Base-by-base conservation (phyloP, 2,113 vertebrate species). In the Oreotrochilus melanogaster region DNA sequence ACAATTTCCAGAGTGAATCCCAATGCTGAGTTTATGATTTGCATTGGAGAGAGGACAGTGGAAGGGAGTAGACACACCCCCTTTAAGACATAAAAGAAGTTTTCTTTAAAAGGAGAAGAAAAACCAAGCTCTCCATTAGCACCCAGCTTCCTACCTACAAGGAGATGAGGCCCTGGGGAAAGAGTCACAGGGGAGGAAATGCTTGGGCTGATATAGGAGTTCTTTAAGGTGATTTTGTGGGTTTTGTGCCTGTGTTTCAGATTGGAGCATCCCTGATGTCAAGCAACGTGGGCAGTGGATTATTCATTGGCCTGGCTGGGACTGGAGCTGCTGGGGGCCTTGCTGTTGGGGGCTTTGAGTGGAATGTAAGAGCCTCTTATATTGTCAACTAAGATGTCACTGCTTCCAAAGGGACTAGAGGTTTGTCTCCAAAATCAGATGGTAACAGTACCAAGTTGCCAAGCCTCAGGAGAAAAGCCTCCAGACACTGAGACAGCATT, bases 201-300 rank as follows among this genome's bases (percentile, higher is more conserved):
- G 18, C 17, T 82, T 75, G 61, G 57, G 12, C 13, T 61, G n/a
- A 27, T 31, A 18, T 3, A 42, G 47, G 42, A 53, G 43, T 67
- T 86, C 25, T 22, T 67, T 28, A 21, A 12, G 6, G 19, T 65
- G 57, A 33, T 15, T 43, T 16, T 53, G 14, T 87, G 48, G 4
- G 7, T 39, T 61, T 54, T 71, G 7, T 80, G 48, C 17, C 9
- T 95, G 30, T 93, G 69, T 94, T 83, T 82, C 97, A 99, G 99
- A 99, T 99, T 8, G 99, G 99, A 71, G 99, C 99, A 18, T 99
- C 99, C 39, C 96, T 99, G 89, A 99, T 99, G 99, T 99, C 99
- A 73, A 99, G 98, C 92, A 99, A 99, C 2, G 99, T 99, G 94
- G 99, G 99, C 97, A 99, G 99, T 21, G 99, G 99, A 11, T 96